These are phyloP conservation scores for Meloe dianella DNA, from an alignment of 2,888 invertebrate genomes.

Conservation along the genomic window DNA sequence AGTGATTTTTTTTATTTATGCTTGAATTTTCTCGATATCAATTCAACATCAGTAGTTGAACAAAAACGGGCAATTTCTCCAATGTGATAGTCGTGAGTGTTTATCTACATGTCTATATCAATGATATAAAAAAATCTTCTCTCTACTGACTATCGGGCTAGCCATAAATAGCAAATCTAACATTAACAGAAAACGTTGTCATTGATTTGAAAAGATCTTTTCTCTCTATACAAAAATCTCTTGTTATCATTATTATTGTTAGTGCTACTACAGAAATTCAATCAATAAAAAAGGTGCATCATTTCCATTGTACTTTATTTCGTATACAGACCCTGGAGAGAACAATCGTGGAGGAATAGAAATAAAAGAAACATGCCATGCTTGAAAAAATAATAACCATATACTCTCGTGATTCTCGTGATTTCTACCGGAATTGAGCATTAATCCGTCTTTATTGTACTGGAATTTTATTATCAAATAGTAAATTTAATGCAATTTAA, in stretches of 20 bases:
- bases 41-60: not conserved
- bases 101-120: not conserved
- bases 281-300: constrained; percentile 1
- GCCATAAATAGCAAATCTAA: not conserved
- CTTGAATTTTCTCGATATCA: not conserved
- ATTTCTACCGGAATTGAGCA: constrained; percentile 23
- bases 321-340: not conserved
- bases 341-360: not conserved
- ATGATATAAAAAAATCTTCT: not conserved
- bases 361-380: not conserved
- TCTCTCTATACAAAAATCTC: too few relatives aligned
- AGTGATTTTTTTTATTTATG: not conserved
- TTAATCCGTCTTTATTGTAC: constrained; percentile 27
- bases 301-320: not conserved
- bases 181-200: not conserved
- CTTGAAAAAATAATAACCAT: not conserved
- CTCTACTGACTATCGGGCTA: not conserved
- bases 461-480: constrained; percentile 29
- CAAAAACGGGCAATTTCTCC: not conserved
- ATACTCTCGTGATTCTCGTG: constrained; percentile 14
- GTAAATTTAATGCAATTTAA: constrained; percentile 29
- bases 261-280: not conserved
- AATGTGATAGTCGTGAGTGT: not conserved
- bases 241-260: too few relatives aligned
- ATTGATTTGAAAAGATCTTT: too few relatives aligned